Evolutionary conservation across 2,797 vertebrate genomes (phyloP).

Genomic region (Onychomys torridus): DNA sequence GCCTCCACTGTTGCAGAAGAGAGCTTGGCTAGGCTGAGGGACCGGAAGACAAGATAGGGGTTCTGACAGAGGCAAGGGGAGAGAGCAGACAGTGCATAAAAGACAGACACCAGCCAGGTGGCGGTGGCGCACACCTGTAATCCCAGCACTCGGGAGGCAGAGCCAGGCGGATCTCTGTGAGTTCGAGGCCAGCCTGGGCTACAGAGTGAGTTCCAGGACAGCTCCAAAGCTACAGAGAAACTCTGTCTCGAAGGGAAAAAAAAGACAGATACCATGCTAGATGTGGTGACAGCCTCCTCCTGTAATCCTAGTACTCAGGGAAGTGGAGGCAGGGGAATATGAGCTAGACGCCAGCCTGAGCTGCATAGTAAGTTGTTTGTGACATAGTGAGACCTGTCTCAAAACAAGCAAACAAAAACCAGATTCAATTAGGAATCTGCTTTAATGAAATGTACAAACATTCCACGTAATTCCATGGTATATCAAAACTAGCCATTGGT

Average conservation of each 20-base stretch:
- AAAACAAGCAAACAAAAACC: not conserved
- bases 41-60: not conserved
- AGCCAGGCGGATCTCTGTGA: not conserved
- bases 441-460: not conserved
- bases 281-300: no score
- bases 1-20: not conserved
- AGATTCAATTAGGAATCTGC: not conserved
- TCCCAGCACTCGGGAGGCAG: not conserved
- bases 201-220: no score
- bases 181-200: not conserved
- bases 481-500: not conserved
- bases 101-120: no score
- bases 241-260: no score
- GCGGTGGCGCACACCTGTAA: not conserved
- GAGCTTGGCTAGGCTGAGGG: not conserved
- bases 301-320: no score
- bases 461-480: not conserved
- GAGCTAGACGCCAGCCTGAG: not conserved
- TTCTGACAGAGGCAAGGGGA: not conserved
- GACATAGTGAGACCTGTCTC: not conserved
- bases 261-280: no score
- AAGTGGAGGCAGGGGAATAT: no score
- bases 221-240: no score
- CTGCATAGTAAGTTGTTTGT: not conserved
- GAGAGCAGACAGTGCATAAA: not conserved